A percentile compares a stretch with the other conserved stretches of the same genome.
Conservation (phyloP, 2,113 vertebrate genomes). For the Platanista minor region DNA sequence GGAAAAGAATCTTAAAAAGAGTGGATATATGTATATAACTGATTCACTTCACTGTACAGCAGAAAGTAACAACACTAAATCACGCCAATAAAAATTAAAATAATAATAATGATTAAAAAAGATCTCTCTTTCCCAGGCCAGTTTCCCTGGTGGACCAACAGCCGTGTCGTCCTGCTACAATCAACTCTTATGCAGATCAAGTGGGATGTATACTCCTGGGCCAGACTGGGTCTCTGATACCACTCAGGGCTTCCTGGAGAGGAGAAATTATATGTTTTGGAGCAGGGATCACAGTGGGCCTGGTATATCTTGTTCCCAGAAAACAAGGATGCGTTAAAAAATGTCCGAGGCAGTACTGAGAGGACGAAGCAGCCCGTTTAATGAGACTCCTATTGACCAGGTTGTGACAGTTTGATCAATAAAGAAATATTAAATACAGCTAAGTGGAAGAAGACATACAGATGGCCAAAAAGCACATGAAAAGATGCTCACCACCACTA, state of each 20-base stretch:
- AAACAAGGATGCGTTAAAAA: conserved; percentile 15
- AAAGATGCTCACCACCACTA: no score
- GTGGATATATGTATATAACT: neutral
- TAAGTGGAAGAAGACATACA: no score
- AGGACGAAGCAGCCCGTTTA: neutral
- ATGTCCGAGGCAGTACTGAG: neutral
- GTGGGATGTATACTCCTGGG: neutral
- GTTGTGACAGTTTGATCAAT: neutral
- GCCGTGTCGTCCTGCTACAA: neutral
- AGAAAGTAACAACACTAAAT: neutral
- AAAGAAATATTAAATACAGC: neutral
- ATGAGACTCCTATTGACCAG: neutral
- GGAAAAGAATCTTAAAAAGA: no score
- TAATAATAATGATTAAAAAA: neutral
- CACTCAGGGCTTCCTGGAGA: neutral
- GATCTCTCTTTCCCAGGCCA: neutral
- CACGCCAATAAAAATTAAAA: neutral
- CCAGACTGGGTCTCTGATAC: neutral
- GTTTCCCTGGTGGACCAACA: neutral
- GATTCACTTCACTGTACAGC: neutral
- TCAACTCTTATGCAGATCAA: neutral
- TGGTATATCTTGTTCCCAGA: neutral
- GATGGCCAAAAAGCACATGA: no score
- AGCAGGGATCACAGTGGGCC: neutral
- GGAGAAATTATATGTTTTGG: neutral